These are phyloP conservation scores for Anniella stebbinsi DNA, from an alignment of 2,797 vertebrate species.

Conservation along the genomic window DNA sequence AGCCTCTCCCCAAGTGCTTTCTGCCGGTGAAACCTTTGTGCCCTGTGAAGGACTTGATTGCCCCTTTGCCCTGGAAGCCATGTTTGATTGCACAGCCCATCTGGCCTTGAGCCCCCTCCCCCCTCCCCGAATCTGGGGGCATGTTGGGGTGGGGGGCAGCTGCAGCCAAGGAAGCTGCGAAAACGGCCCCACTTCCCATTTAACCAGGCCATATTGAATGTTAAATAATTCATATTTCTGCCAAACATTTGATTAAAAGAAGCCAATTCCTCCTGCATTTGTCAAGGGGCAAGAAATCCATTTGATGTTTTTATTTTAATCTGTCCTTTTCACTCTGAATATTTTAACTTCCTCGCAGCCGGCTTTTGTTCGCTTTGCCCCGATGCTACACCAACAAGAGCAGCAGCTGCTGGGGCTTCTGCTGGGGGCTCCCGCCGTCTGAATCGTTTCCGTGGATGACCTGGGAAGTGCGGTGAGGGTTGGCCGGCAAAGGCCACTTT, in stretches of 20 bases:
- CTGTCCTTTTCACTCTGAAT: conserved; percentile 72
- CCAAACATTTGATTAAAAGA: conserved; percentile 85
- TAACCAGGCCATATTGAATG: conserved; percentile 81
- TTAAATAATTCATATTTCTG: conserved; percentile 85
- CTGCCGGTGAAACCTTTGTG: not conserved
- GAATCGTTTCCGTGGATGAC: conserved; percentile 18
- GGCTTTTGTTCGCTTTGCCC: conserved; percentile 65
- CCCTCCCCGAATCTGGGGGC: conserved; percentile 5
- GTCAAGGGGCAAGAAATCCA: conserved; percentile 78
- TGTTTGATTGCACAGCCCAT: conserved; percentile 12
- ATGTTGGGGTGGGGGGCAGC: conserved; percentile 36
- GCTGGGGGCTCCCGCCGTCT: not conserved
- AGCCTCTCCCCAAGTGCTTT: not conserved
- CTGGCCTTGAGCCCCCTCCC: conserved; percentile 22
- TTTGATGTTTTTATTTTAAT: conserved; percentile 76
- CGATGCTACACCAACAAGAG: conserved; percentile 47
- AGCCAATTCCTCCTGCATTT: conserved; percentile 77
- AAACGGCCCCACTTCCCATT: conserved; percentile 80
- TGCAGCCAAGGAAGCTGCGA: conserved; percentile 57
- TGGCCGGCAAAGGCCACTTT: not conserved
- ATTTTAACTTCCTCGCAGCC: conserved; percentile 65
- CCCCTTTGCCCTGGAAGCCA: conserved; percentile 28
- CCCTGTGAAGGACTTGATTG: conserved; percentile 1
- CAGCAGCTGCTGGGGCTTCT: not conserved
- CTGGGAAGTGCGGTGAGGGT: not conserved